Base-by-base conservation (phyloP, 2,113 vertebrate species). In the Neolamprologus variostigma region DNA sequence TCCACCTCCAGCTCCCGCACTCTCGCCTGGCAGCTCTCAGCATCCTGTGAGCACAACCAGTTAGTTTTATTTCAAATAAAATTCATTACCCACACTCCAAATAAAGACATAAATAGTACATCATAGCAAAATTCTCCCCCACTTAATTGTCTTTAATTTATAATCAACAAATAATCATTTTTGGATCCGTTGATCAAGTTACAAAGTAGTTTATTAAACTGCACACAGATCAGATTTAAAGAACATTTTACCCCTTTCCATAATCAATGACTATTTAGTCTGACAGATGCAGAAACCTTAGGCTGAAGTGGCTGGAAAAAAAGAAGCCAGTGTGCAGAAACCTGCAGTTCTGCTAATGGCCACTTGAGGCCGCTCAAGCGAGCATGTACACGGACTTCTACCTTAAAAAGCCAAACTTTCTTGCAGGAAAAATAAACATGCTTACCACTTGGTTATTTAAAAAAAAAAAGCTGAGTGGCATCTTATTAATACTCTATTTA, bases 1-100 rank as follows among this genome's bases (percentile, higher is more conserved):
- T 99, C 98, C 2, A 96, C 97, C 90, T 99, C 99, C 90, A 99
- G 91, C 90, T 99, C 99, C 53, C 97, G 97, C 57, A 99, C 97
- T 23, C 98, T 97, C 19, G 96, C 95, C 90, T 98, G 98, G 96
- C 98, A 98, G 93, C 97, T 97, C 93, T 99, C 98, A 80, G 98
- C 97, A 86, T 98, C 97, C 8, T 97, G 93, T 45, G 26, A 66
- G 11, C 2, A 88, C 35, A 51, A 78, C 78, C 26, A 63, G 26
- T 23, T 31, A 26, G 5, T 10, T 61, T 85, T 37, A 81, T 26
- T 17, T 42, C 5, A 80, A 17, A 54, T 26, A 13, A 19, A 31
- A 81, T 1, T 19, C 10, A 47, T 76, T 47, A 45, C 14, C 71
- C 9, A 76, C 4, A 28, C 71, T 28, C 6, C 1, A 76, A 28